A percentile compares a stretch with the other conserved stretches of the same genome.
phyloP scores from a whole-genome alignment of 30 jellyfish, hydroid and myxozoan genomes.

The Aurelia sp. region DNA sequence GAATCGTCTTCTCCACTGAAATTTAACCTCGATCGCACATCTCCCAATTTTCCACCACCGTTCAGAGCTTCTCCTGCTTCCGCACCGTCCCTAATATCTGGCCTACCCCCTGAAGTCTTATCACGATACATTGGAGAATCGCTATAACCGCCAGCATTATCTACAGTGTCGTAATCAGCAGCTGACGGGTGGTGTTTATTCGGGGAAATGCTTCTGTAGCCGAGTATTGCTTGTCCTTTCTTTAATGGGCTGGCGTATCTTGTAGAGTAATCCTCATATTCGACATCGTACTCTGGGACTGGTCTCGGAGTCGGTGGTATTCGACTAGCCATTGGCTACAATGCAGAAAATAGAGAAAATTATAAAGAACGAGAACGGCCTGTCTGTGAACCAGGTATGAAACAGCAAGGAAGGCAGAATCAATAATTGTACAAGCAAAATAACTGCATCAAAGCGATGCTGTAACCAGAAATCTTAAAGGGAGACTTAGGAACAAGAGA shows the following conservation, averaged over 20 bases:
- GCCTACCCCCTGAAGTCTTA: constrained; percentile 47
- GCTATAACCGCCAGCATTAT: constrained; percentile 23
- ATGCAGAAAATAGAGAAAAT: background rate
- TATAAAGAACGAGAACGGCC: too few species aligned
- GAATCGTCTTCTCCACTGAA: constrained; percentile 43
- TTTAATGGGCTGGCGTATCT: constrained; percentile 59
- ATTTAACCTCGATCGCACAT: constrained; percentile 24
- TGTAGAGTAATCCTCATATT: constrained; percentile 61
- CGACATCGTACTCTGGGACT: constrained; percentile 55
- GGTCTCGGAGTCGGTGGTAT: constrained; percentile 43
- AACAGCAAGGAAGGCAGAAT: too few species aligned
- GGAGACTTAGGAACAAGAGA: too few species aligned
- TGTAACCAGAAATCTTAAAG: too few species aligned
- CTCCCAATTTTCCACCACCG: too few species aligned
- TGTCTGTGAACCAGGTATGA: too few species aligned
- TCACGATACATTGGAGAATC: constrained; percentile 23
- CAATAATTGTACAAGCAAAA: too few species aligned
- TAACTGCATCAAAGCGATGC: too few species aligned
- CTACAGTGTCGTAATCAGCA: constrained; percentile 45
- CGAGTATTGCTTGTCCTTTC: constrained; percentile 63
- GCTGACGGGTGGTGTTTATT: constrained; percentile 32
- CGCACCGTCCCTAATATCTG: constrained; percentile 72
- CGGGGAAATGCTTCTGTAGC: constrained; percentile 85
- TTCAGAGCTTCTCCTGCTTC: constrained; percentile 50
- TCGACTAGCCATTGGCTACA: constrained; percentile 68